phyloP scores from a whole-genome alignment of 1,140 invertebrate genomes.

The Tigriopus japonicus region DNA sequence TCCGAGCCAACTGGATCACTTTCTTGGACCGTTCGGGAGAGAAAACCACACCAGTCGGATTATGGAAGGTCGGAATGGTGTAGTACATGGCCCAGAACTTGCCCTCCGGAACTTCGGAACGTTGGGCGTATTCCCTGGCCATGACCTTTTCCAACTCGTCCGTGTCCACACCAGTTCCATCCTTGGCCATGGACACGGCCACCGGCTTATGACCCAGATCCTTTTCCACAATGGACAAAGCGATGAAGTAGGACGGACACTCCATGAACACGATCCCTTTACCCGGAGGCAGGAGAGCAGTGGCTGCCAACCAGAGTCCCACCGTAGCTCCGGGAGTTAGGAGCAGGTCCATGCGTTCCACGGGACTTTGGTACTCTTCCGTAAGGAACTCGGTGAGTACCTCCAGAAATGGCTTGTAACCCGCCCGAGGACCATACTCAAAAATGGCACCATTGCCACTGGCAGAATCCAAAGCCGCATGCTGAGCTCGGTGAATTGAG shows the following conservation, averaged over 20 bases:
- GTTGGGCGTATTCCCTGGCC: constrained; percentile 21
- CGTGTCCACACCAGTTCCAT: constrained; percentile 33
- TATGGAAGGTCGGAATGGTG: constrained; percentile 41
- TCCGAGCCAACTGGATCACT: constrained; percentile 34
- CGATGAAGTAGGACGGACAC: constrained; percentile 45
- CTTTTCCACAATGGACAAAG: constrained; percentile 34
- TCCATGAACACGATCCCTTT: constrained; percentile 41
- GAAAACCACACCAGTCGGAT: constrained; percentile 38
- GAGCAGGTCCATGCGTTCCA: constrained; percentile 35
- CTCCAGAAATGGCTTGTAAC: constrained; percentile 21
- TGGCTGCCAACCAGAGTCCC: constrained; percentile 37
- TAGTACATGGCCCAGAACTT: constrained; percentile 41
- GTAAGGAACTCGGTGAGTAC: constrained; percentile 25
- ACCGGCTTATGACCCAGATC: constrained; percentile 36
- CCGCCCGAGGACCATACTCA: constrained; percentile 23
- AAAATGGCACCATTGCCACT: constrained; percentile 18
- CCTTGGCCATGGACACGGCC: constrained; percentile 35
- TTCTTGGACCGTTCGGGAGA: constrained; percentile 28
- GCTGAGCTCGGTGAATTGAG: too few species aligned
- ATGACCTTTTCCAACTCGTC: constrained; percentile 28
- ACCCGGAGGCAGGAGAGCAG: constrained; percentile 32
- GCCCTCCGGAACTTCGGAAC: constrained; percentile 21
- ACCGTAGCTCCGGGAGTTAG: constrained; percentile 42
- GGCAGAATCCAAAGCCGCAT: too few species aligned
- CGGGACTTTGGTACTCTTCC: constrained; percentile 23